phyloP scores from a whole-genome alignment of 1,140 invertebrate genomes.

The Caligus rogercresseyi region DNA sequence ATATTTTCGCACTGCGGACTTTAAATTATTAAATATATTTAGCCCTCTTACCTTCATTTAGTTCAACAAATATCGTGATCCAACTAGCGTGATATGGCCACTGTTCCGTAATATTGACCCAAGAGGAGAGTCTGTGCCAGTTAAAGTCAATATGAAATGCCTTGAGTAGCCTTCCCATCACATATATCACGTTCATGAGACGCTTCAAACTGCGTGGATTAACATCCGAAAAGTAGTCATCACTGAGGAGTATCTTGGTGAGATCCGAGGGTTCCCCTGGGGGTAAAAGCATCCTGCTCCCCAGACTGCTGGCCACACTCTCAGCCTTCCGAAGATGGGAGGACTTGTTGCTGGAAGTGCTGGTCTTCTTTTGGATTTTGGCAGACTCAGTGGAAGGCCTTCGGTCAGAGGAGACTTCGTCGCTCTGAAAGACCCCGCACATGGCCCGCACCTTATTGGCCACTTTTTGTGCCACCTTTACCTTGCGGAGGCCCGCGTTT shows the following conservation, averaged over 20 bases:
- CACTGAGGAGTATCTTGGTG: conserved; percentile 51
- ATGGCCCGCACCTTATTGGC: conserved; percentile 30
- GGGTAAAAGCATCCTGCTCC: conserved; percentile 41
- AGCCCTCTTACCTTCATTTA: conserved; percentile 49
- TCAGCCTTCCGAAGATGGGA: conserved; percentile 39
- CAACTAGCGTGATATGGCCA: conserved; percentile 94
- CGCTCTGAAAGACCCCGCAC: background rate
- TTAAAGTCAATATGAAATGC: conserved; percentile 98
- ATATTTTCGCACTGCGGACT: no score
- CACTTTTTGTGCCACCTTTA: conserved; percentile 65
- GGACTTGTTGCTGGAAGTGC: no score
- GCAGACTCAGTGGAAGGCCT: conserved; percentile 8
- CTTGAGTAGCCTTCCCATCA: conserved; percentile 83
- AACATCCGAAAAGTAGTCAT: conserved; percentile 92
- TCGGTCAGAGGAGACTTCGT: background rate
- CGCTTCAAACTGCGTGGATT: conserved; percentile 89
- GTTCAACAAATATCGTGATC: conserved; percentile 85
- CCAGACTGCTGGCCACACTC: conserved; percentile 70
- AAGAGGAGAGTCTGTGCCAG: conserved; percentile 89
- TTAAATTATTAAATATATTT: no score
- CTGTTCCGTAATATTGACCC: conserved; percentile 96
- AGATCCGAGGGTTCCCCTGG: conserved; percentile 25
- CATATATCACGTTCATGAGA: conserved; percentile 91
- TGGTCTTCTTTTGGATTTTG: conserved; percentile 22
- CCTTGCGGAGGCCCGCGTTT: conserved; percentile 76